Base-by-base conservation (phyloP, 1,140 invertebrate genomes). In the Hyles vespertilio region DNA sequence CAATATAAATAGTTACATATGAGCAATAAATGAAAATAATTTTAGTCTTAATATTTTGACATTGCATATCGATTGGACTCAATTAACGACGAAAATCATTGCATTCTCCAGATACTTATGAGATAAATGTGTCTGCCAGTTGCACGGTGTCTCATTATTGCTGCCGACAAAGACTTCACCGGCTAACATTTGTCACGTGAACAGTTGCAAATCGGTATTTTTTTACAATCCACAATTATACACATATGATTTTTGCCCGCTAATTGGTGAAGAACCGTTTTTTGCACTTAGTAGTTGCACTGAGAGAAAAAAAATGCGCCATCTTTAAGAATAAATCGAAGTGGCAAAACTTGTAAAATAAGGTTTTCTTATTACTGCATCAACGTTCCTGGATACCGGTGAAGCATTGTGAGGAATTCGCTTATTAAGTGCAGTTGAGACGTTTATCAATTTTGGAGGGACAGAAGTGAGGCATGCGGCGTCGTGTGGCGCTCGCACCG, bases 61-160 rank as follows among this genome's bases (percentile, higher is more conserved):
- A 79, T 81, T 77, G 74, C 22, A 78, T 79, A 84, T 78, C 67
- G 62, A 75, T 65, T 73, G 63, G 67, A 74, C 67, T 84, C 78
- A 80, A 85, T 85, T 82, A 84, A 84, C 76, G 71, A 77, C 70
- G 72, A 75, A 72, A 72, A 82, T 84, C 77, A 78, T 74, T 73
- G 72, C 77, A 77, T 80, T 72, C 67, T 63, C 58, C 52, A 69
- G 73, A 82, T 79, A 84, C 84, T 87, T 84, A 84, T 82, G 79
- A 71, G 74, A 72, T 77, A 72, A 87, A 87, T 87, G 84, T 87
- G 81, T 84, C 80, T 77, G 73, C 54, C 56, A 65, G 63, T 70
- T 67, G 71, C 65, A 58, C 64, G 56, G 71, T 65, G 74, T 81
- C 81, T 86, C 78, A 80, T 84, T 84, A 83, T 67, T 47, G 69